Evolutionary conservation across 2,888 invertebrate species (phyloP), one percentile per base, ranked within the genome.

Genomic region (Lissonota sp.): DNA sequence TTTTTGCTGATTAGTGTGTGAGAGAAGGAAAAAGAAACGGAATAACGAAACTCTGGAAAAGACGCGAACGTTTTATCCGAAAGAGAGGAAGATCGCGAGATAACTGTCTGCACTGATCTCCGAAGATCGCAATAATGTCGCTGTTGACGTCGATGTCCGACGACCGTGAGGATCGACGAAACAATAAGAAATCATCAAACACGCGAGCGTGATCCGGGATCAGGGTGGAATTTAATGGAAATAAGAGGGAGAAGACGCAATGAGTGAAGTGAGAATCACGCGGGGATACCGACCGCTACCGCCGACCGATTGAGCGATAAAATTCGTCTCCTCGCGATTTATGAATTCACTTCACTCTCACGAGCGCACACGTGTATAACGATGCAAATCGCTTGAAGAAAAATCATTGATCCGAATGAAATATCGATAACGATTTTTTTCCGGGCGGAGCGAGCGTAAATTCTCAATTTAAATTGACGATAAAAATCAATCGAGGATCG

Each of bases 161-260:
- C 46, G 42, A 26, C 57, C 44, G 63, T 44, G 73, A 37, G 46
- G 55, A 26, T 64, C 57, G 73, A 44, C 51, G 39, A 46, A 64
- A 57, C 64, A 64, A 64, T 73, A 73, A 64, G 55, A 73, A 64
- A 64, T 37, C 60, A 12, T 40, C 37, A 10, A 14, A 49, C 37
- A 51, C 40, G 12, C 40, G 40, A 5, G 44, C 40, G 46, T 1
- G 26, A 44, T 44, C 10, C 40, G 46, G 26, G 26, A 44, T 44
- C 10, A 44, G 44, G 44, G 10, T 44, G 1, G 4, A 44, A 44
- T 55, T 14, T 16, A 2, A n/a, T 49, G 7, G 16, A 14, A 6
- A 16, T 7, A 6, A 55, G 7, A 55, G 53, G 12, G 6, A 7
- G 53, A 8, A 14, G 53, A 55, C 14, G 8, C 5, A 26, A 26